A percentile compares a stretch with the other conserved stretches of the same genome.
phyloP scores from a whole-genome alignment of 2,797 vertebrate genomes.

The Pipistrellus kuhlii region DNA sequence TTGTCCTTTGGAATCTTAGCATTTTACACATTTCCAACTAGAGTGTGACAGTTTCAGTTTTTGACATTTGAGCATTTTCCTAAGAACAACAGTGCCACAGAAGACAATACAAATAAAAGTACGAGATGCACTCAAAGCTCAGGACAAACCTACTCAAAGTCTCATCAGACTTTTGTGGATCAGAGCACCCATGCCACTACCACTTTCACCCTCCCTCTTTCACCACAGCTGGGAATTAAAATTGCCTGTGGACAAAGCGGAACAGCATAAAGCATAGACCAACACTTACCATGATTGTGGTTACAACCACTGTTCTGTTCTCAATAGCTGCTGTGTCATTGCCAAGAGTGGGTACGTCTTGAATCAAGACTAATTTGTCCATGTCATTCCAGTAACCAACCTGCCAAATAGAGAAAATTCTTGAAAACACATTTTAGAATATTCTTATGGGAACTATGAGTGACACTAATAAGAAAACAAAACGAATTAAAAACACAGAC shows the following conservation, averaged over 20 bases:
- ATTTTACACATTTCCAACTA: slow-evolving; percentile 77
- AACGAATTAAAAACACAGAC: not conserved
- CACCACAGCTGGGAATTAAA: slow-evolving; percentile 66
- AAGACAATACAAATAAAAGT: slow-evolving; percentile 70
- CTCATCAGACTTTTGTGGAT: slow-evolving; percentile 40
- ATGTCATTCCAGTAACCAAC: slow-evolving; percentile 99
- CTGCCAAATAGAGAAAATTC: slow-evolving; percentile 86
- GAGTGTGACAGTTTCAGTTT: slow-evolving; percentile 67
- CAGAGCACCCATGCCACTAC: slow-evolving; percentile 13
- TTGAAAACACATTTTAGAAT: slow-evolving; percentile 59
- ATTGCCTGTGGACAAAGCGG: slow-evolving; percentile 70
- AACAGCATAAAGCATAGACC: slow-evolving; percentile 74
- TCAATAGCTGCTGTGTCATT: slow-evolving; percentile 96
- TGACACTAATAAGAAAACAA: not conserved
- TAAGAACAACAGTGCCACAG: slow-evolving; percentile 63
- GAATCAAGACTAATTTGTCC: slow-evolving; percentile 97
- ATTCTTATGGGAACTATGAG: not conserved
- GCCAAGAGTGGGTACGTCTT: slow-evolving; percentile 94
- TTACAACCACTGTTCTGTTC: slow-evolving; percentile 98
- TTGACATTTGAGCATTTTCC: slow-evolving; percentile 71
- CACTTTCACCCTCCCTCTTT: slow-evolving; percentile 61
- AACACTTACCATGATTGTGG: slow-evolving; percentile 98
- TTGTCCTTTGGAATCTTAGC: slow-evolving; percentile 64
- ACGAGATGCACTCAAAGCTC: slow-evolving; percentile 3
- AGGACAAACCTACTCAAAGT: slow-evolving; percentile 69